These are phyloP conservation scores for Smutsia gigantea DNA, from an alignment of 2,797 vertebrate genomes.

Conservation along the genomic window DNA sequence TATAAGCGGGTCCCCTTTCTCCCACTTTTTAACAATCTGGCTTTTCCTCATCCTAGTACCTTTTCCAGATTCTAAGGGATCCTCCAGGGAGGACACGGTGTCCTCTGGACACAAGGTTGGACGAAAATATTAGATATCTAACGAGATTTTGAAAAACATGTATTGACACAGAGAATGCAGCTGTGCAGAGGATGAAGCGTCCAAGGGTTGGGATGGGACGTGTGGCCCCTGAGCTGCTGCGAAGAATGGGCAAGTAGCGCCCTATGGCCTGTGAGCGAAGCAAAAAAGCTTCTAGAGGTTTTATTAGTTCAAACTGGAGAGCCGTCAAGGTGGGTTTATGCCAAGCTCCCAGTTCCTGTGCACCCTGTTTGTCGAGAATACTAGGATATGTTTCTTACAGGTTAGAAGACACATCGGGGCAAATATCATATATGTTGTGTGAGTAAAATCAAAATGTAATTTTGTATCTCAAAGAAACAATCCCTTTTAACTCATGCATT, in stretches of 20 bases:
- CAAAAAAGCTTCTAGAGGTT: not conserved
- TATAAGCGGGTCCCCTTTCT: slow-evolving; percentile 33
- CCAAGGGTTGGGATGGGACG: not conserved
- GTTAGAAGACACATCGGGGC: not conserved
- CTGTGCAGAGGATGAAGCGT: not conserved
- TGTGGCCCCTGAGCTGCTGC: accelerated
- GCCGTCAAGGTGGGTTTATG: accelerated
- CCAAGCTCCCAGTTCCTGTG: not conserved
- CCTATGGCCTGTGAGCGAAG: slow-evolving; percentile 70
- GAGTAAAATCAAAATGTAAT: not conserved
- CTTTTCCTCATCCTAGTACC: slow-evolving; percentile 68
- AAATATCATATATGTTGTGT: not conserved
- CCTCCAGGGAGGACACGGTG: slow-evolving; percentile 44
- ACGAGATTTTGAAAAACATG: slow-evolving; percentile 81
- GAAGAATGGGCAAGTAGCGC: slow-evolving; percentile 66
- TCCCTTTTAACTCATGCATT: not conserved
- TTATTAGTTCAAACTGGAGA: not conserved
- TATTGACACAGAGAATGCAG: slow-evolving; percentile 49
- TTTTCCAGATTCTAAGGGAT: slow-evolving; percentile 25
- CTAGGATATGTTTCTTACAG: not conserved
- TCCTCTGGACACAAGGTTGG: slow-evolving; percentile 30
- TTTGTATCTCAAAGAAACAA: not conserved
- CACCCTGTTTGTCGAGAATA: not conserved
- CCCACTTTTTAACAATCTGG: slow-evolving; percentile 30
- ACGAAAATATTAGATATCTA: slow-evolving; percentile 65